Base-by-base conservation (phyloP, 2,113 vertebrate species). In the Heterochromis multidens region DNA sequence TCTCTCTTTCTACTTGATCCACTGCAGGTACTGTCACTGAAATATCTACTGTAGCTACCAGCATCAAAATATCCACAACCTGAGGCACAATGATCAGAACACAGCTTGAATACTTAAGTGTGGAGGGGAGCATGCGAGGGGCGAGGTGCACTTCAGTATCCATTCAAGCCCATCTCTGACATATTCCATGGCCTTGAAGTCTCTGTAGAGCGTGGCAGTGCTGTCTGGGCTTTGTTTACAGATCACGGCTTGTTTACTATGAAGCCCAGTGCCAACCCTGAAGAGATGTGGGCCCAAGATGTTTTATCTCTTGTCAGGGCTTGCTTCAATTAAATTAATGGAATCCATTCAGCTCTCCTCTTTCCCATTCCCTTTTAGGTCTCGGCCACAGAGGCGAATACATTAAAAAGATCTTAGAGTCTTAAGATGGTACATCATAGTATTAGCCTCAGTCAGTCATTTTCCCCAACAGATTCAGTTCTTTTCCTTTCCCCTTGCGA, bases 291-390 rank as follows among this genome's bases (percentile, higher is more conserved):
- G 96, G 95, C 92, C 96, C 92, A 95, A 96, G 96, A 97, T 97
- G 97, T 98, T 99, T 99, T 98, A 98, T 99, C 97, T 99, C 97
- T 97, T 97, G 98, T 97, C 97, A 96, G 96, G 96, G 97, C 97
- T 91, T 86, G 94, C 97, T 98, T 98, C 98, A 99, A 99, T 99
- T 99, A 99, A 99, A 99, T 99, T 99, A 99, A 99, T 99, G 98
- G 98, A 95, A 98, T 97, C 97, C 97, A 98, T 98, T 99, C 98
- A 99, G 97, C 94, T 96, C 95, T 90, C 96, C 96, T 96, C 93
- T 96, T 96, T 89, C 23, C 76, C 81, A 86, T 89, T 97, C 96
- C 95, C 96, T 98, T 98, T 99, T 97, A 99, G 97, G 91, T 96
- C 96, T 94, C 93, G 93, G 96, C 95, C 89, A 94, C 95, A 95